Evolutionary conservation across 1,140 invertebrate genomes (phyloP).

Genomic region (Andricus grossulariae): DNA sequence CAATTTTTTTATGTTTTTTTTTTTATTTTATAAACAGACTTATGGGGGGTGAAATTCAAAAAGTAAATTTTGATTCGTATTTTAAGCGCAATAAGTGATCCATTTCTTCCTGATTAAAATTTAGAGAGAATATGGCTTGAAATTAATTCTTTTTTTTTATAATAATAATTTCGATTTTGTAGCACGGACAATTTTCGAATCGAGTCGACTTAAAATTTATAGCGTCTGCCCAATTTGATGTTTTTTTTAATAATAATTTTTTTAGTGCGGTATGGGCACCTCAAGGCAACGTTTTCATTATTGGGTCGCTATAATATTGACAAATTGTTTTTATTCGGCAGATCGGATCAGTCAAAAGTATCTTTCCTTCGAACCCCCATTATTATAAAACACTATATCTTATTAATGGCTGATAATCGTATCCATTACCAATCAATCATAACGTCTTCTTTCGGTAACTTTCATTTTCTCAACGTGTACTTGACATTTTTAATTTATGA

Average conservation of each 20-base stretch:
- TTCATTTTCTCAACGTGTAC: constrained; percentile 1
- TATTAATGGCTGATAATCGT: constrained; percentile 29
- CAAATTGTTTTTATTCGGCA: constrained; percentile 25
- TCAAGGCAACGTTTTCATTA: constrained; percentile 7
- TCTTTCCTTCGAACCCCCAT: background rate
- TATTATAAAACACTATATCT: constrained; percentile 24
- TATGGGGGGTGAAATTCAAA: no score
- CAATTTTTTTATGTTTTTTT: no score
- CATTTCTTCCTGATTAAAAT: no score
- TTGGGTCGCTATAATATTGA: constrained; percentile 17
- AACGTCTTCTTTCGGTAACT: constrained; percentile 1
- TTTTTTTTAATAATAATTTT: constrained; percentile 13
- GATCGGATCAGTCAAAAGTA: constrained; percentile 7
- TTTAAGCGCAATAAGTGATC: no score
- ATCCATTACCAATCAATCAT: constrained; percentile 16
- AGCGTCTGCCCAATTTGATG: constrained; percentile 1
- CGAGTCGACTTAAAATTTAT: no score
- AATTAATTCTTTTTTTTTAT: no score
- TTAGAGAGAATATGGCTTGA: no score
- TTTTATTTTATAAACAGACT: no score
- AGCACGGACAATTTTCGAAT: no score
- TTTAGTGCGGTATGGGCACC: background rate
- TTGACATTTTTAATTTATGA: constrained; percentile 30
- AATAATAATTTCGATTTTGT: no score
- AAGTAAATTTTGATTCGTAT: no score